Base-by-base conservation (phyloP, 2,113 vertebrate genomes). In the Cyphomyrus discorhynchus region DNA sequence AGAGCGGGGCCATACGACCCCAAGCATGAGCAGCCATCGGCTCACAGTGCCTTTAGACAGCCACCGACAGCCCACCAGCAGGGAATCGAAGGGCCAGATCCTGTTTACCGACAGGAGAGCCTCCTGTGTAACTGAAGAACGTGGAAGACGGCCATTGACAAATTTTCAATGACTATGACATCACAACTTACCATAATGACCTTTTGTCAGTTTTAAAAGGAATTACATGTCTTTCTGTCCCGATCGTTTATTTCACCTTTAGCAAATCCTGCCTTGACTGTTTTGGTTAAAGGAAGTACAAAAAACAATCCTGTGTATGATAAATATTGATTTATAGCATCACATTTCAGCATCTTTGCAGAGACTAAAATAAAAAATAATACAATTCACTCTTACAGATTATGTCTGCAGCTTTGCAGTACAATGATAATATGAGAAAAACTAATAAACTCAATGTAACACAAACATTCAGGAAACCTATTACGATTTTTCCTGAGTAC, bases 11-110 rank as follows among this genome's bases (percentile, higher is more conserved):
- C n/a, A 53, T 7, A 9, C 24, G 11, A 88, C 39, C 62, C 24
- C 58, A 88, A 47, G 45, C 58, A 7, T 13, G 24, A 46, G 27
- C 11, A 35, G 24, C 47, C 86, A 7, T 24, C 52, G 15, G 24
- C 15, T 4, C 31, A 87, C 58, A 19, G 82, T 19, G 11, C 85
- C 42, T 31, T 31, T 70, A 1, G n/a, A 52, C 42, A 46, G 5
- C 82, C 21, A 11, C 35, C 49, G 1, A 2, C 83, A 53, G 88
- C 91, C 88, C 90, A 87, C 39, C 10, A 15, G 15, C 42, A 46
- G 53, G 88, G 84, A 90, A 89, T 39, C 87, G 49, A 90, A 50
- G 10, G 21, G 53, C 88, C 15, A 87, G 56, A 62, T 88, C 74
- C 47, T 88, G 77, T 89, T 90, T 62, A 88, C 10, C 7, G 50